Percentiles rank a stretch among this genome's conserved stretches.
Conservation (phyloP, 1,140 invertebrate genomes). For the Scaptodrosophila lebanonensis region DNA sequence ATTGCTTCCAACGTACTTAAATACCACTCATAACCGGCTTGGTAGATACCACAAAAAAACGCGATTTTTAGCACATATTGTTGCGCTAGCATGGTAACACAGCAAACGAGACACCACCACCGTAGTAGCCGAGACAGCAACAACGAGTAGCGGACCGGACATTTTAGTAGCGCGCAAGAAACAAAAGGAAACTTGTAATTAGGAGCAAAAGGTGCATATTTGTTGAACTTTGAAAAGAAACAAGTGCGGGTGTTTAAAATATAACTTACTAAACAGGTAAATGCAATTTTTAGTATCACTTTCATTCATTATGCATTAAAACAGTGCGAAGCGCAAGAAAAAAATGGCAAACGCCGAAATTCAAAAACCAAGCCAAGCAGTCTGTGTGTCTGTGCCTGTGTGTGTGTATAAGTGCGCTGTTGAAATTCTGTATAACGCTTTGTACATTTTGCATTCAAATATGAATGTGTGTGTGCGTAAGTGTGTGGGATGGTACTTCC, state of each 20-base stretch:
- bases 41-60: no score
- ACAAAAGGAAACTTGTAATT: no score
- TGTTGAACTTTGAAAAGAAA: conserved; percentile 15
- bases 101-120: no score
- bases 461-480: conserved; percentile 28
- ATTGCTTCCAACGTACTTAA: conserved; percentile 22
- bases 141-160: no score
- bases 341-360: conserved; percentile 35
- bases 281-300: conserved; percentile 23
- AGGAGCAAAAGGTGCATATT: no score
- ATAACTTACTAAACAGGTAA: conserved; percentile 34
- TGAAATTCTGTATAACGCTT: conserved; percentile 73
- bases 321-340: conserved; percentile 26
- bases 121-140: no score
- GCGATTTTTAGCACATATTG: no score
- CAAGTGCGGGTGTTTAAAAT: conserved; percentile 41
- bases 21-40: no score
- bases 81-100: no score
- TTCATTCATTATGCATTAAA: conserved; percentile 40
- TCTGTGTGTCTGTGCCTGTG: conserved; percentile 49
- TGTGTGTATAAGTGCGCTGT: conserved; percentile 57
- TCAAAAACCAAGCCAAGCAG: conserved; percentile 60
- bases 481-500: conserved; percentile 26
- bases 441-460: conserved; percentile 35
- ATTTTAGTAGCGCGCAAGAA: no score